These are phyloP conservation scores for Ophion costatus DNA, from an alignment of 2,888 invertebrate genomes.

Conservation along the genomic window DNA sequence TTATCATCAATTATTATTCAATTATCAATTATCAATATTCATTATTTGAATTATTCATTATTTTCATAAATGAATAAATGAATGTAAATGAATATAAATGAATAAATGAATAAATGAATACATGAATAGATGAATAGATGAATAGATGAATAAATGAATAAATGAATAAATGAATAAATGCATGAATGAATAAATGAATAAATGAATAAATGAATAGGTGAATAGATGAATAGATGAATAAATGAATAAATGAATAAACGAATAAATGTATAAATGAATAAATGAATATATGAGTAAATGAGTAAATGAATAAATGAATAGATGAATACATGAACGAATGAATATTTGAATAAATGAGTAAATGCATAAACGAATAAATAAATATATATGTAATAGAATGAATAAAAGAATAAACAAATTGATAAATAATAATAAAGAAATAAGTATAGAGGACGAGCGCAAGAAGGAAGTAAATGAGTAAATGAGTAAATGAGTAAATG, in stretches of 20 bases:
- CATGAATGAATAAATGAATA: no score
- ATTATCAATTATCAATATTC: no score
- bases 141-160: neutral
- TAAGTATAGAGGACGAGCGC: slow-evolving; percentile 6
- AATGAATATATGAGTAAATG: neutral
- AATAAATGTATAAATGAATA: slow-evolving; percentile 25
- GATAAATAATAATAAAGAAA: no score
- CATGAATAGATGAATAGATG: neutral
- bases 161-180: neutral
- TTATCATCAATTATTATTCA: no score
- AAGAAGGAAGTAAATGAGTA: slow-evolving; percentile 31
- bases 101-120: neutral
- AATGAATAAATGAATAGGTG: no score
- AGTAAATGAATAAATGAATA: neutral
- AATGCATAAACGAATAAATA: no score
- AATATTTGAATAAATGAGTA: neutral
- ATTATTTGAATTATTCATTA: no score
- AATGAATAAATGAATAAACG: no score
- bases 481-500: slow-evolving; percentile 5
- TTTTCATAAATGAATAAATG: neutral
- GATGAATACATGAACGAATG: neutral
- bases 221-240: neutral
- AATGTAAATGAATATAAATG: neutral
- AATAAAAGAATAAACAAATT: neutral
- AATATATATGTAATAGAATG: no score